A percentile compares a stretch with the other conserved stretches of the same genome.
These are phyloP conservation scores for Anthoscopus minutus DNA, from an alignment of 2,113 vertebrate genomes.

Conservation along the genomic window DNA sequence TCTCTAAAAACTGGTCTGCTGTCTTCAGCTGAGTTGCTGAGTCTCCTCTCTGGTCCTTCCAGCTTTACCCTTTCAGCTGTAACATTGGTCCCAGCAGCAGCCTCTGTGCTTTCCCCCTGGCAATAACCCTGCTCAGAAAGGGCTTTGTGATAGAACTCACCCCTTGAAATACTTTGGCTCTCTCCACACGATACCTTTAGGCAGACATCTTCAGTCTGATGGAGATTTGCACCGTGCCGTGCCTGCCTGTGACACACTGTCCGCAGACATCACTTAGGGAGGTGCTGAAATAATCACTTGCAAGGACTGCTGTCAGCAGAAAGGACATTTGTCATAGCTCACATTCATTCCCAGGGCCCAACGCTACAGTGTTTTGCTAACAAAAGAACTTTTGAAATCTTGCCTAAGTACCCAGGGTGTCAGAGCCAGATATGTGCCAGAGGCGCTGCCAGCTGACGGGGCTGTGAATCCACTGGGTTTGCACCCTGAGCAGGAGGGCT, in stretches of 20 bases:
- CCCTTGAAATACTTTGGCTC: background rate
- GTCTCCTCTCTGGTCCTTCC: background rate
- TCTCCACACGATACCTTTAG: background rate
- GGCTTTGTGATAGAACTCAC: rapidly evolving
- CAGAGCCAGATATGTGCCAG: background rate
- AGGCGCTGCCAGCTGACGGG: background rate
- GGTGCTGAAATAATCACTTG: background rate
- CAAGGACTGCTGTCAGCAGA: background rate
- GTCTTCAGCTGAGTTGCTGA: rapidly evolving
- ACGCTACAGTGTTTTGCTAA: background rate
- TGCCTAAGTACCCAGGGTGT: background rate
- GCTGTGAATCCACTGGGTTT: background rate
- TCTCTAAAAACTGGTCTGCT: background rate
- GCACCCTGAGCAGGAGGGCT: background rate
- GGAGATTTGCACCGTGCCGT: background rate
- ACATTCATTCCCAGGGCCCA: background rate
- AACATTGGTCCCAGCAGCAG: background rate
- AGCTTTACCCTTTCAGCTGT: background rate
- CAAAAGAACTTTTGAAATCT: background rate
- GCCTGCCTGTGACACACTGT: background rate
- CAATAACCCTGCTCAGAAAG: background rate
- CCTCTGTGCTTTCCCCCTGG: background rate
- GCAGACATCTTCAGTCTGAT: background rate
- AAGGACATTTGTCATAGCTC: background rate
- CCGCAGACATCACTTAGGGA: background rate